Evolutionary conservation across 2,113 vertebrate genomes (phyloP).

Genomic region (Festucalex cinctus): DNA sequence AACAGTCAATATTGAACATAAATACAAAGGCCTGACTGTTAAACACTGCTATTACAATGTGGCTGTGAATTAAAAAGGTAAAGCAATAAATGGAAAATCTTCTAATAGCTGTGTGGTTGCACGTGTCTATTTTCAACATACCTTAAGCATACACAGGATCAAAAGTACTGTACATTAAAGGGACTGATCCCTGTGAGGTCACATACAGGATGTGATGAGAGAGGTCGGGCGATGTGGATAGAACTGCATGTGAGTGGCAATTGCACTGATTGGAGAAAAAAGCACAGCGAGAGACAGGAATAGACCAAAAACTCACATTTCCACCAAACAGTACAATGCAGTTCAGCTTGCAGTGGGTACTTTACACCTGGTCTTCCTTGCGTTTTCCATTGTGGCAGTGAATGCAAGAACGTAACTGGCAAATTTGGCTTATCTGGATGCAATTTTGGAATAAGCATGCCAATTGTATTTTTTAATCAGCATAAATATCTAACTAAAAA

Average conservation of each 20-base stretch:
- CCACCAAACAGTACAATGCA: background rate
- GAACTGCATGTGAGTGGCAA: background rate
- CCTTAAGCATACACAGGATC: constrained; percentile 3
- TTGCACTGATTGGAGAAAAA: too few species aligned
- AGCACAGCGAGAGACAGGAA: background rate
- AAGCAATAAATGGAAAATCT: background rate
- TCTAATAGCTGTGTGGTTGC: background rate
- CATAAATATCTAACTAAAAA: too few species aligned
- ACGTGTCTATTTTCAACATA: background rate
- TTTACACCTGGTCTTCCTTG: background rate
- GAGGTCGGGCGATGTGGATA: constrained; percentile 20
- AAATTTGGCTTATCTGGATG: too few species aligned
- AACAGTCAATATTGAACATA: constrained; percentile 41
- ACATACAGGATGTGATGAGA: background rate
- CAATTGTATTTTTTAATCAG: too few species aligned
- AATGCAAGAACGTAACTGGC: too few species aligned
- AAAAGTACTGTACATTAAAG: constrained; percentile 15
- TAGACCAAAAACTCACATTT: background rate
- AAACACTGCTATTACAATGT: constrained; percentile 7
- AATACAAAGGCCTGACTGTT: constrained; percentile 32
- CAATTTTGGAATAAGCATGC: too few species aligned
- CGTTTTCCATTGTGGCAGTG: background rate
- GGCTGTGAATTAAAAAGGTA: background rate
- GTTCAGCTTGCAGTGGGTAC: background rate
- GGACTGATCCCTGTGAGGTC: background rate